Base-by-base conservation (phyloP, 2,113 vertebrate genomes). In the Butorides virescens region DNA sequence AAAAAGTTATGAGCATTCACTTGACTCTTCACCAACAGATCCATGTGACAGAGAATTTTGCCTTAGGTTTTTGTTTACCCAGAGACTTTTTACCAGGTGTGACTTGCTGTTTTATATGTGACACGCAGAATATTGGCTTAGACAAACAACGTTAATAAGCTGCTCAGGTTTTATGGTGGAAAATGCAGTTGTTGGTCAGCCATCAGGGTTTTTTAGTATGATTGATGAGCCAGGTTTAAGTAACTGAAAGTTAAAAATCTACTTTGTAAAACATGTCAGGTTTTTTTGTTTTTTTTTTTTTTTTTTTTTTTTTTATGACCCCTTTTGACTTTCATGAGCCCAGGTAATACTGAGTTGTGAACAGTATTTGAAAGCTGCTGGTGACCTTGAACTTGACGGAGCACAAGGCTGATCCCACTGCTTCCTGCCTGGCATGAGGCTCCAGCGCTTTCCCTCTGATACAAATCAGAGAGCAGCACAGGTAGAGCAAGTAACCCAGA, bases 141-240 rank as follows among this genome's bases (percentile, higher is more conserved):
- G 91, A 16, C 90, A 83, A 62, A 53, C 53, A 67, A 30, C 47
- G 46, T 84, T 93, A 93, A 95, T 96, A 96, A 93, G 16, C 56
- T 68, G 16, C 55, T 96, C 59, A 59, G 89, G 27, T 84, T 96
- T 94, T 96, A 88, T 78, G 52, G 52, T 84, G 94, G 92, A 94
- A 91, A 96, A 92, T 61, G 34, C 85, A 96, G 70, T 14, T 95
- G 63, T 95, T 96, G 96, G 65, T 93, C 50, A 96, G 56, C 72
- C 97, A 90, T 95, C 94, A 96, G 59, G 47, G n/a, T 19, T 94
- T 97, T 97, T 36, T 61, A 77, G 68, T 84, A 61, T 94, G 96
- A 97, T 97, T 96, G 96, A 97, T 97, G 92, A 95, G 63, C 85
- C 84, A 77, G 42, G 56, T 95, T 97, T 88, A 92, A 85, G 79